Conservation (phyloP, 2,797 vertebrate genomes). For the Pteropus rufus region DNA sequence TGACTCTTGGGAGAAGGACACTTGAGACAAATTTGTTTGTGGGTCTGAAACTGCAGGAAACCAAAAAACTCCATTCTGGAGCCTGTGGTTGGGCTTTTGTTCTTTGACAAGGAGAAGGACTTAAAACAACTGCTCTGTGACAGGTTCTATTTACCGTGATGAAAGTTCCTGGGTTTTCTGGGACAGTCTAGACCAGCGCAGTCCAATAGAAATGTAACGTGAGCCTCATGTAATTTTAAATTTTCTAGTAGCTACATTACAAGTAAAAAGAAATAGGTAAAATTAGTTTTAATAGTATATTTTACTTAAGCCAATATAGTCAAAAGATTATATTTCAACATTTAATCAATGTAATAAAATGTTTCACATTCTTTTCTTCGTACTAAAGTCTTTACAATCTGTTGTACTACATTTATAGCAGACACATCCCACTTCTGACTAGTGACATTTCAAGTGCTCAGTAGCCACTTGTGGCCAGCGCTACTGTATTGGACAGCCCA, state of each 20-base stretch:
- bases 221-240: not conserved
- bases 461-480: not conserved
- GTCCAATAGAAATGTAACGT: not conserved
- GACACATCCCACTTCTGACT: not conserved
- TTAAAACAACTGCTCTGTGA: not conserved
- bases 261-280: not conserved
- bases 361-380: not conserved
- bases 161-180: not conserved
- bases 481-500: not conserved
- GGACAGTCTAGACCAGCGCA: not conserved
- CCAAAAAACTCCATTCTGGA: not conserved
- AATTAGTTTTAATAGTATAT: not conserved
- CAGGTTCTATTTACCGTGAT: not conserved
- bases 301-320: not conserved
- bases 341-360: not conserved
- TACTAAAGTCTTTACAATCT: not conserved
- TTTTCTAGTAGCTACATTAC: not conserved
- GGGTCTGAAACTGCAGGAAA: not conserved
- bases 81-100: not conserved
- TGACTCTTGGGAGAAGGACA: not conserved
- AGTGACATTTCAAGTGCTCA: not conserved
- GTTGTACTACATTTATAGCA: not conserved
- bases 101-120: not conserved
- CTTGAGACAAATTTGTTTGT: not conserved
- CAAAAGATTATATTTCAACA: not conserved